Conservation (phyloP, 1,140 invertebrate species). For the Melanaphis sacchari region DNA sequence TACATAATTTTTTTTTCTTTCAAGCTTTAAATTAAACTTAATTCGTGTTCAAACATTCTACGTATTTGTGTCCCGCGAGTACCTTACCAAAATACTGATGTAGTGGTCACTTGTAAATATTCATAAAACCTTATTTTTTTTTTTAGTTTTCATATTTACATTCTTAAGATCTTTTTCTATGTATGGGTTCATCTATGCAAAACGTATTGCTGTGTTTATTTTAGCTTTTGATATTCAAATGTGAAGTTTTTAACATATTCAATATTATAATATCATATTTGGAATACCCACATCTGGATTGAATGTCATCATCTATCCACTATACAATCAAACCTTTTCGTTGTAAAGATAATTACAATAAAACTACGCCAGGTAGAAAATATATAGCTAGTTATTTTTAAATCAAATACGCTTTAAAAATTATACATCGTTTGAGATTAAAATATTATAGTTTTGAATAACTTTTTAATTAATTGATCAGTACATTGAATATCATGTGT, state of each 20-base stretch:
- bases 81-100: not conserved
- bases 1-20: not conserved
- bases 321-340: not conserved
- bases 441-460: not conserved
- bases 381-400: not conserved
- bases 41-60: not conserved
- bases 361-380: not conserved
- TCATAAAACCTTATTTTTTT: not conserved
- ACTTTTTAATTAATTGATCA: not conserved
- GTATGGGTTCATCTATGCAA: not conserved
- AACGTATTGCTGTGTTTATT: not conserved
- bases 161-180: not conserved
- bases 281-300: not conserved
- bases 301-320: not conserved
- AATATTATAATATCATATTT: not conserved
- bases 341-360: not conserved
- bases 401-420: not conserved
- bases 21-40: not conserved
- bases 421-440: not conserved
- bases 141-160: not conserved
- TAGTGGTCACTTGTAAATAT: not conserved
- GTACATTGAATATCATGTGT: not conserved
- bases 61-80: not conserved
- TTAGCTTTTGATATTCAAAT: constrained; percentile 25
- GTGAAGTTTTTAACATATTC: not conserved